These are phyloP conservation scores for Drosophila saltans DNA, from an alignment of 1,140 invertebrate genomes.

Conservation along the genomic window DNA sequence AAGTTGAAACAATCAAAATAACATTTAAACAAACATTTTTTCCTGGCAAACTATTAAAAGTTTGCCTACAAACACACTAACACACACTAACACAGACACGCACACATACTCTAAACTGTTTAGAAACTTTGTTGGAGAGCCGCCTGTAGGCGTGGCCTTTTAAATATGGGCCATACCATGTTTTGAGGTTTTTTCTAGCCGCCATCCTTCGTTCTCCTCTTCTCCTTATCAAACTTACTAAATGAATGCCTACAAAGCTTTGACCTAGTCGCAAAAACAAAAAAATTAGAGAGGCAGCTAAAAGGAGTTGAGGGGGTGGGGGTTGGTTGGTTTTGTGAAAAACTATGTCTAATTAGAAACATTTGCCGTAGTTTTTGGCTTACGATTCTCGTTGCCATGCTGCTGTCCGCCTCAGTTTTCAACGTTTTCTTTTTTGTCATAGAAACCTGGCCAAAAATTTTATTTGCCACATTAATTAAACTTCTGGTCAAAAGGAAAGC, in stretches of 20 bases:
- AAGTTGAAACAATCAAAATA: constrained; percentile 82
- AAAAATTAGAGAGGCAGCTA: background rate
- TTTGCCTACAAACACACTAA: constrained; percentile 41
- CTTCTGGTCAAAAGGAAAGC: constrained; percentile 52
- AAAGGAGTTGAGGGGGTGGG: background rate
- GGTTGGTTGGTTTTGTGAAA: background rate
- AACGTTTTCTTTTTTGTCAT: constrained; percentile 55
- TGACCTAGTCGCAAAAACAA: constrained; percentile 37
- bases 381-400: constrained; percentile 31
- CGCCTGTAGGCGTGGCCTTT: constrained; percentile 56
- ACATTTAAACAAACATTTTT: constrained; percentile 66
- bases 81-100: constrained; percentile 30
- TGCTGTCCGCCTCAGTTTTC: background rate
- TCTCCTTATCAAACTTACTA: constrained; percentile 24
- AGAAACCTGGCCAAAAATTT: constrained; percentile 57
- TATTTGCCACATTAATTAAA: constrained; percentile 73
- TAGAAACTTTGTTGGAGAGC: constrained; percentile 26
- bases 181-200: constrained; percentile 58
- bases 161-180: constrained; percentile 68
- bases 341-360: constrained; percentile 77
- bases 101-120: constrained; percentile 36
- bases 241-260: constrained; percentile 52
- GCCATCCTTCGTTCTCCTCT: background rate
- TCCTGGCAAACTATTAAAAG: constrained; percentile 71
- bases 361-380: constrained; percentile 58